Percentiles rank a stretch among this genome's conserved stretches.
phyloP scores from a whole-genome alignment of 1,140 invertebrate genomes.

The Drosophila novamexicana region DNA sequence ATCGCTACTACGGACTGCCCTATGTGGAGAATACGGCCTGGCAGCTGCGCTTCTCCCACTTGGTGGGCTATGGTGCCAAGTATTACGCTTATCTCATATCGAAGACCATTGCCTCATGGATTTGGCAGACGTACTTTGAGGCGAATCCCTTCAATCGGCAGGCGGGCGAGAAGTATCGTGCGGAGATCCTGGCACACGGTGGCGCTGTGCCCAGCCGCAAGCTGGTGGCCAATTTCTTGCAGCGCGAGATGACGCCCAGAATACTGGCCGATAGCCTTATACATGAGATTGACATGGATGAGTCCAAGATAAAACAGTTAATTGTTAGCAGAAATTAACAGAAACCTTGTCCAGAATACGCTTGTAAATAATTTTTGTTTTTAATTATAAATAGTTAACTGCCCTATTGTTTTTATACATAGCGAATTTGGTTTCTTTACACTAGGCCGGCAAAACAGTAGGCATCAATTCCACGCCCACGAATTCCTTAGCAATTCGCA shows the following conservation, averaged over 20 bases:
- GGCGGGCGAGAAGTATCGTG: slow-evolving; percentile 91
- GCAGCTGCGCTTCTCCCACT: slow-evolving; percentile 98
- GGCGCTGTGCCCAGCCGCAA: slow-evolving; percentile 92
- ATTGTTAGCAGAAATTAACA: slow-evolving; percentile 56
- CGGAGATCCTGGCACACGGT: slow-evolving; percentile 93
- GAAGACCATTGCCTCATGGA: slow-evolving; percentile 95
- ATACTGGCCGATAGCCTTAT: slow-evolving; percentile 86
- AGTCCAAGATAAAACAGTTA: slow-evolving; percentile 82
- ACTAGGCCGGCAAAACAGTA: slow-evolving; percentile 83
- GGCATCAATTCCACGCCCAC: slow-evolving; percentile 88
- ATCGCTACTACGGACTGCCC: slow-evolving; percentile 93
- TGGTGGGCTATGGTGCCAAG: slow-evolving; percentile 98
- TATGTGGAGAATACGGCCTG: slow-evolving; percentile 97
- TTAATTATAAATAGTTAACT: slow-evolving; percentile 69
- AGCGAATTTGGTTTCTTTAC: slow-evolving; percentile 52
- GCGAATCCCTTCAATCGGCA: slow-evolving; percentile 91
- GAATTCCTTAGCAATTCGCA: slow-evolving; percentile 89
- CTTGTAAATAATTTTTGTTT: slow-evolving; percentile 47
- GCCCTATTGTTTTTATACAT: slow-evolving; percentile 40
- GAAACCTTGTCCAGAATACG: neutral
- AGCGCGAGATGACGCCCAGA: slow-evolving; percentile 88
- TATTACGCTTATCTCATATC: slow-evolving; percentile 99
- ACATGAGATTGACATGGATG: slow-evolving; percentile 86
- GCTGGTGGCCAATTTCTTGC: slow-evolving; percentile 90
- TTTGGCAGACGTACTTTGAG: slow-evolving; percentile 96